These are phyloP conservation scores for Pocillopora damicornis DNA, from an alignment of 64 coral and sea anemone species.

Conservation along the genomic window DNA sequence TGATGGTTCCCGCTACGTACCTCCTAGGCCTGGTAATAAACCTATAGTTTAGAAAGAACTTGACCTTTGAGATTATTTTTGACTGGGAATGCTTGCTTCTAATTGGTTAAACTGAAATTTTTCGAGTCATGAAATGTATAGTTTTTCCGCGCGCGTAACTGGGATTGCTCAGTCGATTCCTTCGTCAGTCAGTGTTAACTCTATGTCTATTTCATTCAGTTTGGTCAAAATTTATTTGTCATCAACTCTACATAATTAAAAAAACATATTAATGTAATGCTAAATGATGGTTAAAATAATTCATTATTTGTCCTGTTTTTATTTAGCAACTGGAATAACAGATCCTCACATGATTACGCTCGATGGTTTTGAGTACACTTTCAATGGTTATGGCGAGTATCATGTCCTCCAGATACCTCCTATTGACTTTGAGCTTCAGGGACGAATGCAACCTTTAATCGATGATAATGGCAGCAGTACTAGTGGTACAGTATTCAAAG, in stretches of 20 bases:
- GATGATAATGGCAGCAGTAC: background rate
- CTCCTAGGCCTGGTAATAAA: constrained; percentile 45
- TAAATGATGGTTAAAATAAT: background rate
- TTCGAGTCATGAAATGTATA: no score
- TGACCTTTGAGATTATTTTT: no score
- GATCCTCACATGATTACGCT: constrained; percentile 54
- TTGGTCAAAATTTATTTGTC: no score
- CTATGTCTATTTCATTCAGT: no score
- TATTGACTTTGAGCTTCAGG: constrained; percentile 30
- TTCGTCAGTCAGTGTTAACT: no score
- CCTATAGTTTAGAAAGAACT: no score
- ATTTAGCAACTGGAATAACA: constrained; percentile 18
- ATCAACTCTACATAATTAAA: no score
- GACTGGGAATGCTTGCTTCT: no score
- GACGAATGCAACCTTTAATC: constrained; percentile 45
- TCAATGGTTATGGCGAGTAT: constrained; percentile 51
- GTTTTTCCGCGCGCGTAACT: no score
- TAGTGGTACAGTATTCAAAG: constrained; percentile 29
- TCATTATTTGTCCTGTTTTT: background rate
- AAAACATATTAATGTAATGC: no score
- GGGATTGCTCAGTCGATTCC: no score
- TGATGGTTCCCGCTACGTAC: constrained; percentile 33
- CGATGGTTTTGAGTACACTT: constrained; percentile 42
- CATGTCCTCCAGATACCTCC: constrained; percentile 10
- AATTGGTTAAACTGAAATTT: no score